A percentile compares a stretch with the other conserved stretches of the same genome.
Evolutionary conservation across 2,888 invertebrate species (phyloP).

Genomic region (Drosophila kanekoi): DNA sequence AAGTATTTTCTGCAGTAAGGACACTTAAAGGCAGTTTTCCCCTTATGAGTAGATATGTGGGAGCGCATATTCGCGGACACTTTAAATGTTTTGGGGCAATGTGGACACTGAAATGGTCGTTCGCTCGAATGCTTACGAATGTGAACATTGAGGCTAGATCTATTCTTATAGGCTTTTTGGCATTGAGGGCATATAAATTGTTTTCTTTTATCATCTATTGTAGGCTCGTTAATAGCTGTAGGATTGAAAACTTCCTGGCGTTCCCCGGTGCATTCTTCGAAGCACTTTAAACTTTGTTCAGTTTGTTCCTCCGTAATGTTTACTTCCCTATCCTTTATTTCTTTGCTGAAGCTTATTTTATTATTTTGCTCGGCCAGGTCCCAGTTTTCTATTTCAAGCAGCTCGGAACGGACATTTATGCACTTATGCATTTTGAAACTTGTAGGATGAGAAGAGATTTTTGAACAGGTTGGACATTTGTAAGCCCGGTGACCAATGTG

Average conservation of each 20-base stretch:
- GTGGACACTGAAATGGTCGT: slow-evolving; percentile 30
- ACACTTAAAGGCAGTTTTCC: slow-evolving; percentile 46
- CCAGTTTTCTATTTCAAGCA: slow-evolving; percentile 35
- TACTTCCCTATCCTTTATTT: slow-evolving; percentile 11
- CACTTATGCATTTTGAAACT: too few species aligned
- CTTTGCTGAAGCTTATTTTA: slow-evolving; percentile 31
- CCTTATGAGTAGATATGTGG: slow-evolving; percentile 41
- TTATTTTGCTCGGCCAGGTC: slow-evolving; percentile 14
- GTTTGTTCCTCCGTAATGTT: neutral
- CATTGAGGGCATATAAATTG: slow-evolving; percentile 35
- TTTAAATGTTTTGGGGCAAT: slow-evolving; percentile 38
- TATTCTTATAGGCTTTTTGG: slow-evolving; percentile 27
- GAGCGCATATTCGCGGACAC: slow-evolving; percentile 42
- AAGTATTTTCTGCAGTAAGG: slow-evolving; percentile 46
- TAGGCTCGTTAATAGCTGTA: too few species aligned
- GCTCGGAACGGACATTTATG: slow-evolving; percentile 27
- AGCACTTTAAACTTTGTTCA: neutral
- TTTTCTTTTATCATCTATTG: too few species aligned
- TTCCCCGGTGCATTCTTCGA: neutral
- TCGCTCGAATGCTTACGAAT: slow-evolving; percentile 45
- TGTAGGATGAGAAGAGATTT: too few species aligned
- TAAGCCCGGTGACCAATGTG: too few species aligned
- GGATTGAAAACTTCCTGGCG: too few species aligned
- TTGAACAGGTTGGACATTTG: too few species aligned
- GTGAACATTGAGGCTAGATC: slow-evolving; percentile 35